Percentiles rank a stretch among this genome's conserved stretches.
phyloP scores from a whole-genome alignment of 2,888 invertebrate genomes.

The Caenorhabditis drosophilae region DNA sequence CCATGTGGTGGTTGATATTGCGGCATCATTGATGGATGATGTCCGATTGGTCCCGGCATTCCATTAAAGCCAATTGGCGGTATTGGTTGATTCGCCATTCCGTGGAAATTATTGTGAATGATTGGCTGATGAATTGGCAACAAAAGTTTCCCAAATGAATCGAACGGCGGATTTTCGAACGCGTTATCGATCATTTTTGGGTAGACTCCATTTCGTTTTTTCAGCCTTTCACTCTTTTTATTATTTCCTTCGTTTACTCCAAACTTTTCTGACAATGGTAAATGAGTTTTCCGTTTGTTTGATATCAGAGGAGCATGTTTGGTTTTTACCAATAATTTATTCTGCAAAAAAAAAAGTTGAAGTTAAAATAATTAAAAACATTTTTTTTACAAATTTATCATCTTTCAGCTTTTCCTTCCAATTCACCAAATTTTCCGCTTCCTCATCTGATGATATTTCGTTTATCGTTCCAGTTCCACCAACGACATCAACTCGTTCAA shows the following conservation, averaged over 20 bases:
- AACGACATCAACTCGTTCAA: slow-evolving; percentile 12
- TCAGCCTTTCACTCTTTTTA: neutral
- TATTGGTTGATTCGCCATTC: too few species aligned
- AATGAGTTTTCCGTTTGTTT: neutral
- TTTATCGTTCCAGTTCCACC: slow-evolving; percentile 10
- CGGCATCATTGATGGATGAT: slow-evolving; percentile 5
- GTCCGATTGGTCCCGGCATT: slow-evolving; percentile 5
- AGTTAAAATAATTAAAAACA: too few species aligned
- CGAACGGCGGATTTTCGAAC: slow-evolving; percentile 6
- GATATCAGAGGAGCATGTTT: neutral
- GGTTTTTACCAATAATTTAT: slow-evolving; percentile 1
- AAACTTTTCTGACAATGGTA: slow-evolving; percentile 9
- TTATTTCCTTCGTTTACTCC: neutral
- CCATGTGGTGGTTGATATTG: slow-evolving; percentile 4
- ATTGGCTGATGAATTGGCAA: too few species aligned
- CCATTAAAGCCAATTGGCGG: neutral
- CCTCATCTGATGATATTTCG: slow-evolving; percentile 14
- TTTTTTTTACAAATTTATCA: neutral
- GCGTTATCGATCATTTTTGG: slow-evolving; percentile 2
- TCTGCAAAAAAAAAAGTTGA: neutral
- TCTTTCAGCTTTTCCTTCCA: slow-evolving; percentile 6
- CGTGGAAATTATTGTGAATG: too few species aligned
- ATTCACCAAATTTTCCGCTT: slow-evolving; percentile 16
- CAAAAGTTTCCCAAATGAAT: slow-evolving; percentile 8
- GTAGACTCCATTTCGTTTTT: slow-evolving; percentile 5